Conservation (phyloP, 2,888 invertebrate species). For the Phlogophora meticulosa region DNA sequence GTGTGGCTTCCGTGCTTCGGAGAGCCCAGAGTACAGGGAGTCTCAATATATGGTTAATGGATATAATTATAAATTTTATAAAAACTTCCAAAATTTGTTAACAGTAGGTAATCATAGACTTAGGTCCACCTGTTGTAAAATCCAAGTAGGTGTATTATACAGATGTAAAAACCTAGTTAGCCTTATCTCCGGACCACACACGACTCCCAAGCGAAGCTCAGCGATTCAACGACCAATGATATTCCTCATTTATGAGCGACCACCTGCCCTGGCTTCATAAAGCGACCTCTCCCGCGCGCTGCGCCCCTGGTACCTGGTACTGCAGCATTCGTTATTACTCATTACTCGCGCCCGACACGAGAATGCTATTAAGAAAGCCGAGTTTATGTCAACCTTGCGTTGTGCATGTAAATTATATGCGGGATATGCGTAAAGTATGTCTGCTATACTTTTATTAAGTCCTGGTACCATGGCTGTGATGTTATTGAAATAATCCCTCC, state of each 20-base stretch:
- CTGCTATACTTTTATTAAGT: constrained; percentile 35
- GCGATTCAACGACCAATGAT: constrained; percentile 35
- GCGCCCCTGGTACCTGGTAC: constrained; percentile 45
- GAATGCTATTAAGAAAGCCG: constrained; percentile 54
- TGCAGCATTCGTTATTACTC: constrained; percentile 55
- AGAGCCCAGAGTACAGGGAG: too few species aligned
- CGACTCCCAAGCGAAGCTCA: constrained; percentile 27
- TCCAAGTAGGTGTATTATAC: neutral
- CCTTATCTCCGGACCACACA: constrained; percentile 38
- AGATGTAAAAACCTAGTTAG: neutral
- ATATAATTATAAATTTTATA: too few species aligned
- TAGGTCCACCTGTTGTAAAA: too few species aligned
- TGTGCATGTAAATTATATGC: constrained; percentile 36
- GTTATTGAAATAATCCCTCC: neutral
- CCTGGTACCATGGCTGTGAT: constrained; percentile 16
- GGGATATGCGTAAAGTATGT: constrained; percentile 13
- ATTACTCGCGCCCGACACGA: constrained; percentile 51
- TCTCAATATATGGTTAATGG: too few species aligned
- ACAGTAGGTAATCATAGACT: too few species aligned
- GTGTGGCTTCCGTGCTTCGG: too few species aligned
- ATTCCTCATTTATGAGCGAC: constrained; percentile 38
- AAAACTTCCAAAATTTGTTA: too few species aligned
- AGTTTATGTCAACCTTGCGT: constrained; percentile 51
- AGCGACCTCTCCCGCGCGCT: constrained; percentile 17
- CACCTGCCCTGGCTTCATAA: constrained; percentile 38